These are phyloP conservation scores for Cryptoblepharus egeriae DNA, from an alignment of 2,797 vertebrate genomes.

Conservation along the genomic window DNA sequence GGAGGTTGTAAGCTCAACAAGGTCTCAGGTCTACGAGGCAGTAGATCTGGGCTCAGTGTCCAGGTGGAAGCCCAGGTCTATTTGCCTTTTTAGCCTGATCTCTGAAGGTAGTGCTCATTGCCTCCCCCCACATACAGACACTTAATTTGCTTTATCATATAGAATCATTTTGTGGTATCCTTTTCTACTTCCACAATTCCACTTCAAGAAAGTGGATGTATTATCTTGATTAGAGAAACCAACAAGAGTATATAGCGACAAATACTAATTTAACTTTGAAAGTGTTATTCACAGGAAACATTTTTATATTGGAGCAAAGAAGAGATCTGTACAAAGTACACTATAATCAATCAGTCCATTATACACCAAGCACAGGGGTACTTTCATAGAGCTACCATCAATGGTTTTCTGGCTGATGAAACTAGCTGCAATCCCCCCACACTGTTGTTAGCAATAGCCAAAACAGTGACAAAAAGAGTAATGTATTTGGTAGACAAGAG, in stretches of 20 bases:
- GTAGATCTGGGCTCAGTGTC: too few species aligned
- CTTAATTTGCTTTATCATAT: not conserved
- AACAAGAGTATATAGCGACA: constrained; percentile 31
- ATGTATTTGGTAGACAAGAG: constrained; percentile 39
- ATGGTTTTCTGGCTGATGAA: constrained; percentile 38
- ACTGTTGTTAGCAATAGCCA: constrained; percentile 13
- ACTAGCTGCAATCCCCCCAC: not conserved
- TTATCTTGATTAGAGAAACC: not conserved
- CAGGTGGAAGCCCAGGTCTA: too few species aligned
- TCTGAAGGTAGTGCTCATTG: too few species aligned
- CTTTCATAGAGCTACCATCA: constrained; percentile 50
- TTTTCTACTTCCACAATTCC: not conserved
- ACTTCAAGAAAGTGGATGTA: not conserved
- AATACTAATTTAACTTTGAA: not conserved
- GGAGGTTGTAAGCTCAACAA: too few species aligned
- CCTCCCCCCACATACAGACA: too few species aligned
- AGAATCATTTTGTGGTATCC: not conserved
- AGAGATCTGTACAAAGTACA: constrained; percentile 30
- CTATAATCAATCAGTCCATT: constrained; percentile 43
- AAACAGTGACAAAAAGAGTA: constrained; percentile 39
- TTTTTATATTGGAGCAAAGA: constrained; percentile 25
- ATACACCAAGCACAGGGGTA: constrained; percentile 37
- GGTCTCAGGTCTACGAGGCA: too few species aligned
- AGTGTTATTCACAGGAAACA: constrained; percentile 7
- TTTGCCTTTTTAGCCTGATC: too few species aligned